Base-by-base conservation (phyloP, 2,113 vertebrate species). In the Lamprotornis superbus region DNA sequence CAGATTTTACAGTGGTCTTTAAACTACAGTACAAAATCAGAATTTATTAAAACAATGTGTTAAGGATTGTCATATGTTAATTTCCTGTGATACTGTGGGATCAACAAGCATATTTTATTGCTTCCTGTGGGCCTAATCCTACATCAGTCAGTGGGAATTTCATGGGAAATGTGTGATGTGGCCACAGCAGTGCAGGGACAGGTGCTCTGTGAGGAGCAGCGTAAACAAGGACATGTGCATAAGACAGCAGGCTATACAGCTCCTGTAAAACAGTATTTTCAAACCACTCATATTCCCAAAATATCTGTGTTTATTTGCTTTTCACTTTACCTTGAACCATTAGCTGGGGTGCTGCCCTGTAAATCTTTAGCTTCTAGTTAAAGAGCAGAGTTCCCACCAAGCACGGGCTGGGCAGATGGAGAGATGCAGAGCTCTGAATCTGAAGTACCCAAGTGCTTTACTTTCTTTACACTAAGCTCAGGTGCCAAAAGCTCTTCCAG, bases 61-160 rank as follows among this genome's bases (percentile, higher is more conserved):
- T 83, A 88, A 96, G 85, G 50, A 92, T 63, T 92, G 93, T 96
- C 69, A 35, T 86, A 57, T 46, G 65, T 71, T 94, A 92, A 92
- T 95, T 95, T 92, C 88, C 68, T 96, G 86, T 93, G 93, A 96
- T 97, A 81, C 20, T 90, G 11, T n/a, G 73, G 85, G 83, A 95
- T 95, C 73, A 79, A 49, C 83, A 87, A 89, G 40, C 37, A 6
- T 56, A 83, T 71, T 96, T 96, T 88, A 96, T 93, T 90, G 76
- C 60, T 95, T 96, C 94, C 83, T 91, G 81, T n/a, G 55, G 74
- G 69, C 28, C 83, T 65, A 61, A 76, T 82, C 50, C 73, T 93
- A 73, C 70, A 87, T 44, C 50, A 90, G 69, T 20, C 61, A 65
- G 88, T 63, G 92, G 60, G 90, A 94, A 75, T 83, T 88, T 78